These are phyloP conservation scores for Glossophaga mutica DNA, from an alignment of 2,797 vertebrate genomes.

Conservation along the genomic window DNA sequence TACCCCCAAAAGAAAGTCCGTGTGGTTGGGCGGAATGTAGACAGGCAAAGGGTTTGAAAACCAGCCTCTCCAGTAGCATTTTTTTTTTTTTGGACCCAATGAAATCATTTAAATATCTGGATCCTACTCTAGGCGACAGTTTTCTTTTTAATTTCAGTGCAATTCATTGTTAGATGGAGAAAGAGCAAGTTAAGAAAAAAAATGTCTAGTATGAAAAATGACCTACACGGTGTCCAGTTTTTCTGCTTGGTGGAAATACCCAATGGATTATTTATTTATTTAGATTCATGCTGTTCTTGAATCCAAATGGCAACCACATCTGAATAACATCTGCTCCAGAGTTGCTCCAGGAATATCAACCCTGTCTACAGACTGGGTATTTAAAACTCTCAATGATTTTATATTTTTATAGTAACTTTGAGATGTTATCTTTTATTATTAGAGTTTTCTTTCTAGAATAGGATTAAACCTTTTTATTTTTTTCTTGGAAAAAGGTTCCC, in stretches of 20 bases:
- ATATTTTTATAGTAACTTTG: background rate
- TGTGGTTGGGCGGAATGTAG: background rate
- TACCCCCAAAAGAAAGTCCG: background rate
- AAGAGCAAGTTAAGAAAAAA: background rate
- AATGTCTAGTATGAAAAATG: background rate
- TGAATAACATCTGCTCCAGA: background rate
- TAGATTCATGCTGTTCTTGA: background rate
- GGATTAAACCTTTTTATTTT: background rate
- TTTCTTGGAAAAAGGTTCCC: background rate
- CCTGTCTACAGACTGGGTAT: background rate
- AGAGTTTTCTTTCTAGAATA: background rate
- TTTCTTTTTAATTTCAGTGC: background rate
- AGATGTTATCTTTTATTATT: background rate
- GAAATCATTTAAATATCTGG: constrained; percentile 7
- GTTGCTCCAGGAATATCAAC: background rate
- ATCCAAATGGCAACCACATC: background rate
- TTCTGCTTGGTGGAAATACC: background rate
- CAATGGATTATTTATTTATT: background rate
- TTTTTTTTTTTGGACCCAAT: background rate
- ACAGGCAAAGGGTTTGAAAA: background rate
- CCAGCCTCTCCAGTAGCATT: background rate
- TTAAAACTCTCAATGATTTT: background rate
- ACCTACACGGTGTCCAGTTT: background rate
- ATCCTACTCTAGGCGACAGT: background rate
- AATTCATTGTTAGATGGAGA: background rate